A percentile compares a stretch with the other conserved stretches of the same genome.
phyloP scores from a whole-genome alignment of 2,797 vertebrate species.

The Parambassis ranga region DNA sequence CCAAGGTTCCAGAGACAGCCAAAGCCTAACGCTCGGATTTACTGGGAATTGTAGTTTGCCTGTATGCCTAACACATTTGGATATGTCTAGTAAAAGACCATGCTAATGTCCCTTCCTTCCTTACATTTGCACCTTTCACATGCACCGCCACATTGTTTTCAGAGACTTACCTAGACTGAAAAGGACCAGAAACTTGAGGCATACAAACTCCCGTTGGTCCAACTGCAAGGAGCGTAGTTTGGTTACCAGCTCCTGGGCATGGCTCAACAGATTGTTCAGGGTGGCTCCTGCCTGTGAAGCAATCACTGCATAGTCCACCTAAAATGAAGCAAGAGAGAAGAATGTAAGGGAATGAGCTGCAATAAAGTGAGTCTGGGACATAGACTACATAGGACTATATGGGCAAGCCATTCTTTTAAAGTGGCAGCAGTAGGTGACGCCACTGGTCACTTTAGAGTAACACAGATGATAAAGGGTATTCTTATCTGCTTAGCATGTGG shows the following conservation, averaged over 20 bases:
- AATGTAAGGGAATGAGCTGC: not conserved
- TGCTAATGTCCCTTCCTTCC: not conserved
- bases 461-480: too few relatives aligned
- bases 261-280: conserved; percentile 94
- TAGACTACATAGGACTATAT: too few relatives aligned
- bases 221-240: conserved; percentile 95
- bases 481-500: too few relatives aligned
- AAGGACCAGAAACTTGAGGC: conserved; percentile 98
- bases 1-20: not conserved
- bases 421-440: too few relatives aligned
- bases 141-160: not conserved
- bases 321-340: conserved; percentile 54
- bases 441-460: too few relatives aligned
- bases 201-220: conserved; percentile 97
- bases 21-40: too few relatives aligned
- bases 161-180: conserved; percentile 93
- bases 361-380: not conserved
- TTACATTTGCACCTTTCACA: not conserved
- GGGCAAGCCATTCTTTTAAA: too few relatives aligned
- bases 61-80: too few relatives aligned
- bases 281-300: conserved; percentile 94
- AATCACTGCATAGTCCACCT: conserved; percentile 95
- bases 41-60: too few relatives aligned
- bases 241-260: conserved; percentile 93
- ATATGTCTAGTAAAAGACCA: too few relatives aligned